phyloP scores from a whole-genome alignment of 2,888 invertebrate species.

The Eupeodes luniger region DNA sequence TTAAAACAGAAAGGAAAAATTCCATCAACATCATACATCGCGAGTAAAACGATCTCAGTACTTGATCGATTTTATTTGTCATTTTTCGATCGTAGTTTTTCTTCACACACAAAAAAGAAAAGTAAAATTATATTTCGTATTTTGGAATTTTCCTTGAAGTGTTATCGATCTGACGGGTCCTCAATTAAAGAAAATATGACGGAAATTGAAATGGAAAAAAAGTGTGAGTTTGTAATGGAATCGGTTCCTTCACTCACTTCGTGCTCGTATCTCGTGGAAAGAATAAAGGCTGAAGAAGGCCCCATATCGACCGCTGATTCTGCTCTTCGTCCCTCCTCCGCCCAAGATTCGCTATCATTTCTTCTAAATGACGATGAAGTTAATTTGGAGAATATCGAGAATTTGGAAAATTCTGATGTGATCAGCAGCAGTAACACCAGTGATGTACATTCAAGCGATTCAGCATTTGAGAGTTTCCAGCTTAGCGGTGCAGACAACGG shows the following conservation, averaged over 20 bases:
- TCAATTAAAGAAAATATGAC: slow-evolving; percentile 11
- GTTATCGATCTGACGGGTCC: slow-evolving; percentile 16
- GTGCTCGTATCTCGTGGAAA: slow-evolving; percentile 67
- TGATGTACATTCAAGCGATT: slow-evolving; percentile 69
- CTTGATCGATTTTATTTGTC: slow-evolving; percentile 69
- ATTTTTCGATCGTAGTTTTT: slow-evolving; percentile 65
- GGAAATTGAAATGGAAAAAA: slow-evolving; percentile 60
- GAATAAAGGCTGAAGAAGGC: slow-evolving; percentile 58
- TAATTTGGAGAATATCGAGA: slow-evolving; percentile 60
- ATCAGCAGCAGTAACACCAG: slow-evolving; percentile 68
- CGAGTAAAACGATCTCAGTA: slow-evolving; percentile 68
- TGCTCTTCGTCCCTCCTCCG: background rate
- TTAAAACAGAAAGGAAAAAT: slow-evolving; percentile 55
- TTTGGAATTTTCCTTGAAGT: slow-evolving; percentile 9
- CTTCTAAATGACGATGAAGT: slow-evolving; percentile 62
- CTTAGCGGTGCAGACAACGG: slow-evolving; percentile 44
- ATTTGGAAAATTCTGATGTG: slow-evolving; percentile 68
- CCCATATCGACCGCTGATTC: slow-evolving; percentile 43
- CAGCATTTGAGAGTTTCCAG: slow-evolving; percentile 68
- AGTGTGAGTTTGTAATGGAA: slow-evolving; percentile 59
- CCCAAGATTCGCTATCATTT: slow-evolving; percentile 42
- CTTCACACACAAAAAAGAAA: slow-evolving; percentile 28
- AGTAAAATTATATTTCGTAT: slow-evolving; percentile 21
- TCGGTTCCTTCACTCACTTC: slow-evolving; percentile 37
- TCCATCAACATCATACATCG: slow-evolving; percentile 34